Evolutionary conservation across 30 jellyfish, hydroid and myxozoan species (phyloP).

Genomic region (Chironex yamaguchii): DNA sequence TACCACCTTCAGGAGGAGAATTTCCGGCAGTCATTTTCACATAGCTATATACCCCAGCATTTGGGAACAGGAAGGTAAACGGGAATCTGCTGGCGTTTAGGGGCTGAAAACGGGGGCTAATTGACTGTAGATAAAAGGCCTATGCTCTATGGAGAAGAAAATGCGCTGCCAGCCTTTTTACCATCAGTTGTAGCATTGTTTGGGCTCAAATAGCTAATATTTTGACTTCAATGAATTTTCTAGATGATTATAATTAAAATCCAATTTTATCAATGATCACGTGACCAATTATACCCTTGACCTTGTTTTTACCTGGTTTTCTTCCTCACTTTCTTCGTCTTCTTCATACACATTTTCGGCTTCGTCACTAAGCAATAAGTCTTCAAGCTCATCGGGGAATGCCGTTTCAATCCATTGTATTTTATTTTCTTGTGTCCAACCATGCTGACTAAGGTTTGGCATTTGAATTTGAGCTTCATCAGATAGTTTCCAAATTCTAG

Average conservation of each 20-base stretch:
- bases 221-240: background rate
- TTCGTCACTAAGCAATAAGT: background rate
- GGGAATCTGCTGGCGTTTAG: background rate
- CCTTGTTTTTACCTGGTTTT: too few relatives aligned
- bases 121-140: background rate
- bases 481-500: constrained; percentile 23
- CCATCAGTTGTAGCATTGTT: background rate
- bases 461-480: constrained; percentile 8
- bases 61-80: background rate
- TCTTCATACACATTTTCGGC: background rate
- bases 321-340: background rate
- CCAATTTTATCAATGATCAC: background rate
- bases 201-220: too few relatives aligned
- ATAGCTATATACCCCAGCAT: background rate
- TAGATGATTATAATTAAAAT: background rate
- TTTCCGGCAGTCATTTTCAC: background rate
- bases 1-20: background rate
- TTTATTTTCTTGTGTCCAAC: background rate
- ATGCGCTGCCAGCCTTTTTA: too few relatives aligned
- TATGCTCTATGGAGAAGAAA: too few relatives aligned
- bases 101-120: background rate
- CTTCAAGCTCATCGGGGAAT: constrained; percentile 2
- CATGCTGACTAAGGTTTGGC: constrained; percentile 13
- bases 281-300: background rate
- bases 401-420: constrained; percentile 27